Percentiles rank a stretch among this genome's conserved stretches.
phyloP scores from a whole-genome alignment of 2,888 invertebrate genomes.

The Girardia tigrina region DNA sequence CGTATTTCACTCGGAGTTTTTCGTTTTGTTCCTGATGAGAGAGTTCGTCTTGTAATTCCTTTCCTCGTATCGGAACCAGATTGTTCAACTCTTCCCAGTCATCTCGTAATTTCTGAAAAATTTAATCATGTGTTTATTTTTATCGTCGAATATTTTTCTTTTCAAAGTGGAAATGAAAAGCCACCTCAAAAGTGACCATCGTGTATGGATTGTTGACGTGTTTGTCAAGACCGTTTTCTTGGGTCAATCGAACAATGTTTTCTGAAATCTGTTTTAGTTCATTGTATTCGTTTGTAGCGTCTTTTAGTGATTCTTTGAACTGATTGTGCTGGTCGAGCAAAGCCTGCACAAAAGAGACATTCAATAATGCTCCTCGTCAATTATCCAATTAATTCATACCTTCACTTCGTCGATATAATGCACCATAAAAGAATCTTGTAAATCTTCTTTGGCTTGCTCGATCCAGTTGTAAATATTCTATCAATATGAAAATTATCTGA shows the following conservation, averaged over 20 bases:
- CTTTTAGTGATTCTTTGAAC: conserved; percentile 25
- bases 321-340: not conserved
- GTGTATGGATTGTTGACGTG: conserved; percentile 33
- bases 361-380: not conserved
- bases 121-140: not conserved
- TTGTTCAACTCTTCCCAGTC: conserved; percentile 80
- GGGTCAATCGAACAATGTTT: conserved; percentile 13
- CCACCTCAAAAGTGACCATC: conserved; percentile 14
- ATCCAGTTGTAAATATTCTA: conserved; percentile 96
- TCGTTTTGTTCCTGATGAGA: conserved; percentile 91
- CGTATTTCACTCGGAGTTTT: conserved; percentile 86
- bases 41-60: conserved; percentile 81
- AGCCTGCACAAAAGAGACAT: not conserved
- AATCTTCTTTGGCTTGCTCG: conserved; percentile 95
- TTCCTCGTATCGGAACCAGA: conserved; percentile 87
- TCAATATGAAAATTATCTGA: not conserved
- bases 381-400: not conserved
- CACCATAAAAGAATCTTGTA: conserved; percentile 98
- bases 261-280: conserved; percentile 1
- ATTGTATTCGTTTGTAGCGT: conserved; percentile 25
- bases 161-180: not conserved
- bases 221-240: conserved; percentile 24
- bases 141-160: too few relatives aligned
- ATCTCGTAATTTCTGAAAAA: not conserved
- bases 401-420: conserved; percentile 92